Percentiles rank a stretch among this genome's conserved stretches.
These are phyloP conservation scores for Lasioglossum morio DNA, from an alignment of 2,888 invertebrate genomes.

Conservation along the genomic window DNA sequence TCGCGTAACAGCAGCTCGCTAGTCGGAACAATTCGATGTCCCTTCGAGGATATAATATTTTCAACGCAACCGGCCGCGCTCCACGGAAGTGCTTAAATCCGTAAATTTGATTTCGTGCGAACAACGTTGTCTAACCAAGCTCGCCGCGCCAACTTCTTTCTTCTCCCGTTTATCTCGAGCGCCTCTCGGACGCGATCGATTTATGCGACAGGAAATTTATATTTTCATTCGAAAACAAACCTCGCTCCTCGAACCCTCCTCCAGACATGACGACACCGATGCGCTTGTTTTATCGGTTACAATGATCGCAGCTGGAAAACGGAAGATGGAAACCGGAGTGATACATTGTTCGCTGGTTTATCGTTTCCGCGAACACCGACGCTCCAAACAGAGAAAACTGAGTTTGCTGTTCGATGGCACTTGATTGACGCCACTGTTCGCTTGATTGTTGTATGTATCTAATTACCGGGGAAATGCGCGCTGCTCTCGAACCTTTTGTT, in stretches of 20 bases:
- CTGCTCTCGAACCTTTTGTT: neutral
- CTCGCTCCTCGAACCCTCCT: neutral
- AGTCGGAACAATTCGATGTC: neutral
- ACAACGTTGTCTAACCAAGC: neutral
- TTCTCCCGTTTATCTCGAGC: neutral
- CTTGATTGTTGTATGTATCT: neutral
- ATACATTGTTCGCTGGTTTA: neutral
- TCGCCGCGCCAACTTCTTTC: neutral
- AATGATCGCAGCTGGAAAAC: neutral
- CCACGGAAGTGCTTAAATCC: neutral
- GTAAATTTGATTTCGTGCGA: neutral
- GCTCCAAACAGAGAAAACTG: neutral
- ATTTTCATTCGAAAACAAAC: conserved; percentile 2
- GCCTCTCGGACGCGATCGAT: neutral
- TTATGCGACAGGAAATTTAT: conserved; percentile 11
- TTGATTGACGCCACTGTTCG: neutral
- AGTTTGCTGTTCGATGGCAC: neutral
- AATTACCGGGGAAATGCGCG: neutral
- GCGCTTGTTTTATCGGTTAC: neutral
- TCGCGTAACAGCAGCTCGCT: neutral
- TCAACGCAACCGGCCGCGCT: neutral
- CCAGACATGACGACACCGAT: neutral
- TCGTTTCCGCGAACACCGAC: neutral
- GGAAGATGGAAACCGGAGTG: neutral
- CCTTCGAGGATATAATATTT: conserved; percentile 19